A percentile compares a stretch with the other conserved stretches of the same genome.
phyloP scores from a whole-genome alignment of 2,888 invertebrate genomes.

The Rambutsinella grinnellia region DNA sequence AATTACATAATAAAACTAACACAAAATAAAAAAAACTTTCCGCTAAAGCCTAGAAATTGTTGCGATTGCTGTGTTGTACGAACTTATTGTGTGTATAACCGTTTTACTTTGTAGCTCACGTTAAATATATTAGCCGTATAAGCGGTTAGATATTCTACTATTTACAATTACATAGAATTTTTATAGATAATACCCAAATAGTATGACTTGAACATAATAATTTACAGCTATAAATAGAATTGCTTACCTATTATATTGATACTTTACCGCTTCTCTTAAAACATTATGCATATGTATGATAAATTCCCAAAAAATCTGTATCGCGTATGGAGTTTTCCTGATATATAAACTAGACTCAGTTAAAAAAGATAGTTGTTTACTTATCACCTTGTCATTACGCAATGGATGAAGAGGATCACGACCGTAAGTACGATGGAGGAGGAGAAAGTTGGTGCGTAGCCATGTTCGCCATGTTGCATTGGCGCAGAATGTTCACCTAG shows the following conservation, averaged over 20 bases:
- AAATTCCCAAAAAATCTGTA: not conserved
- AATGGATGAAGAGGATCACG: conserved; percentile 53
- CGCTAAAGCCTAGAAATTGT: too few species aligned
- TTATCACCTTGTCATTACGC: conserved; percentile 51
- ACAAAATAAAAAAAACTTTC: too few species aligned
- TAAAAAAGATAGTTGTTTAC: conserved; percentile 27
- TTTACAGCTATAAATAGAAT: too few species aligned
- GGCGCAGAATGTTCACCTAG: conserved; percentile 88
- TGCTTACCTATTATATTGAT: not conserved
- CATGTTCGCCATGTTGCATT: conserved; percentile 75
- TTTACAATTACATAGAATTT: not conserved
- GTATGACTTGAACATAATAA: too few species aligned
- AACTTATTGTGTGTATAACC: too few species aligned
- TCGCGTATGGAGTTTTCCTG: not conserved
- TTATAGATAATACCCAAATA: too few species aligned
- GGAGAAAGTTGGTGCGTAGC: conserved; percentile 57
- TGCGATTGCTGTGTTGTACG: too few species aligned
- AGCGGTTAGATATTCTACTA: too few species aligned
- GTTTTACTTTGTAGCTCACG: too few species aligned
- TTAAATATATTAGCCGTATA: too few species aligned
- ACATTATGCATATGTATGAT: not conserved
- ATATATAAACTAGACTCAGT: not conserved
- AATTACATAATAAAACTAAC: too few species aligned
- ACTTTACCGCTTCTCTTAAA: not conserved
- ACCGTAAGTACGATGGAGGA: conserved; percentile 58